Evolutionary conservation across 2,797 vertebrate genomes (phyloP), one percentile per base, ranked within the genome.

Genomic region (Petrocephalus schoutedeni): DNA sequence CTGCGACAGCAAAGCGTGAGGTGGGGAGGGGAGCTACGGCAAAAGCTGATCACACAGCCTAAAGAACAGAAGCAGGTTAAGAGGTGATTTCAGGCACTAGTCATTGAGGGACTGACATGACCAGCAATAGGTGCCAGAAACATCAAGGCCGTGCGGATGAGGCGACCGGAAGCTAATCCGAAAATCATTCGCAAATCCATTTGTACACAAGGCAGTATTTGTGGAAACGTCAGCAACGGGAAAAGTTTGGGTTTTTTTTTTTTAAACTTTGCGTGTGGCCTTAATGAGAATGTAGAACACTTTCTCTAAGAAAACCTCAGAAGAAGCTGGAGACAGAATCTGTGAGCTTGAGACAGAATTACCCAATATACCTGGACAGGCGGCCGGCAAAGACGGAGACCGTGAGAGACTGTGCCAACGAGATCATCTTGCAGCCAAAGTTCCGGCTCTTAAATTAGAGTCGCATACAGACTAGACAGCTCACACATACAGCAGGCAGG

Each of bases 61-160:
- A 71, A 4, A 28, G 28, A 36, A 71, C 10, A 36, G 16, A 67
- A 71, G 64, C 28, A 36, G 64, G 36, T 16, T 4, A 28, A 41
- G 16, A 49, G 36, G 49, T 77, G 74, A 77, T 77, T 77, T 77
- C 74, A 77, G 74, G 74, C 74, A 77, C 74, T 49, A 77, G 74
- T 77, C 74, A 49, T 45, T 45, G 74, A 77, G 16, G 41, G 45
- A 77, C 67, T 7, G 14, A n/a, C 14, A 5, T 3, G 14, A 74
- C 36, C 74, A 77, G 41, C 36, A 49, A 9, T 3, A 49, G 41
- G 19, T 6, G 12, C 12, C 74, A 77, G 19, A 77, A n/a, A 45
- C 74, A 77, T 49, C 74, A n/a, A 49, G 74, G 28, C 16, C 28
- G 64, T 71, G 28, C 14, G 64, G 64, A 71, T 71, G 64, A 36